Evolutionary conservation across 2,888 invertebrate genomes (phyloP), one percentile per base, ranked within the genome.

Genomic region (Drosophila kokeensis): DNA sequence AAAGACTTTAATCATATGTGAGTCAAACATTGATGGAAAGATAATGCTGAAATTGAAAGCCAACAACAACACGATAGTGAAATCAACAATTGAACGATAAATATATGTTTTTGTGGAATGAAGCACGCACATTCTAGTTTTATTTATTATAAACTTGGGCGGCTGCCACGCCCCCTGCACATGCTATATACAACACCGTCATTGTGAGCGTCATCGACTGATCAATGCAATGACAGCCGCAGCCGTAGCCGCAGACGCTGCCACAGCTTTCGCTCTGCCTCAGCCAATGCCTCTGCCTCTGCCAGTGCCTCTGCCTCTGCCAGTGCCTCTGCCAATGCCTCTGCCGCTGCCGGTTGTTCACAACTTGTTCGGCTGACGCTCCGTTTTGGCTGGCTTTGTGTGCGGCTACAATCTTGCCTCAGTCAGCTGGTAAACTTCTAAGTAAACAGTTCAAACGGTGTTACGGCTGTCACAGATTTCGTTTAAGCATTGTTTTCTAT

Each of bases 381-480:
- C 59, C 60, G 53, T 42, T 55, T 64, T 65, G 59, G 57, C 63
- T 67, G 66, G 58, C 54, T 74, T 59, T 73, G 61, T 62, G 60
- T 57, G 69, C 36, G 71, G 61, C 77, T 67, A 66, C 79, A 87
- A 83, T 73, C 81, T 87, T 81, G 83, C 75, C 90, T 89, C 86
- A 86, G 90, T 86, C 61, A 73, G 71, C 72, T 70, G 57, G 69
- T 86, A 88, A 83, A 84, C 92, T 90, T 91, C 91, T 88, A 81
- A 90, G 87, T 74, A 90, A 87, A 85, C 89, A 87, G 91, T 85
- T 73, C 60, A 60, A 80, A 36, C 67, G 52, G 58, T 52, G 36
- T 32, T 8, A 21, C 57, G 67, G 38, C 49, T 64, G 34, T 18
- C 58, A 30, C 64, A 38, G 55, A 66, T 70, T 82, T 67, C 13